Base-by-base conservation (phyloP, 2,113 vertebrate genomes). In the Prinia subflava region DNA sequence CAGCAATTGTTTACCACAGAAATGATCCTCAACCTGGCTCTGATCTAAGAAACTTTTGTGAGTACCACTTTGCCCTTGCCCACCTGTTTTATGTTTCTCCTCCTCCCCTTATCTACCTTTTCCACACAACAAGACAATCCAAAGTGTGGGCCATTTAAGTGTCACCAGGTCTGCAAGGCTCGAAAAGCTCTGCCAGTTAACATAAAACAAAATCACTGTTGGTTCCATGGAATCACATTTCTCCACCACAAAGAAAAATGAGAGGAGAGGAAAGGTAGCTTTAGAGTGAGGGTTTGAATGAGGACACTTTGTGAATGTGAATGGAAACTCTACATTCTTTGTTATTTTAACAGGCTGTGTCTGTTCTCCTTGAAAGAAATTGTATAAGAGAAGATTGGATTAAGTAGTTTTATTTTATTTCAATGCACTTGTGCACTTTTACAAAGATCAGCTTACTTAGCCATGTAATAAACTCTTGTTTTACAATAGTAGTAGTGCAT, bases 291-390 rank as follows among this genome's bases (percentile, higher is more conserved):
- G 90, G 97, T 98, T 98, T 99, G 98, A 99, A 99, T 99, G 98
- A 98, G 98, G 98, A 99, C 99, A 98, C 99, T 99, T 99, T 99
- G 98, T 99, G 98, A 96, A 95, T 97, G 97, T 99, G 98, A 99
- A 99, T 99, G 98, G 98, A 98, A 98, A 98, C 98, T 98, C 98
- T 98, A 97, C 98, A 97, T 98, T 98, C 99, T 99, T 99, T 99
- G 99, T 99, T 98, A 98, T 99, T 99, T 99, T 99, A 99, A 99
- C 99, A 99, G 98, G 98, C 98, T 98, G 98, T 99, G 98, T 99
- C 99, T 99, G 99, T 99, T 99, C 98, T 98, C 97, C 97, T 98
- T 98, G 98, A 98, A 98, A 98, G 98, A 98, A 97, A 97, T 97
- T 98, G 98, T 98, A 98, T 96, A 97, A 95, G 96, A 96, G 98